Base-by-base conservation (phyloP, 2,888 invertebrate genomes). In the Agrochola lychnidis region DNA sequence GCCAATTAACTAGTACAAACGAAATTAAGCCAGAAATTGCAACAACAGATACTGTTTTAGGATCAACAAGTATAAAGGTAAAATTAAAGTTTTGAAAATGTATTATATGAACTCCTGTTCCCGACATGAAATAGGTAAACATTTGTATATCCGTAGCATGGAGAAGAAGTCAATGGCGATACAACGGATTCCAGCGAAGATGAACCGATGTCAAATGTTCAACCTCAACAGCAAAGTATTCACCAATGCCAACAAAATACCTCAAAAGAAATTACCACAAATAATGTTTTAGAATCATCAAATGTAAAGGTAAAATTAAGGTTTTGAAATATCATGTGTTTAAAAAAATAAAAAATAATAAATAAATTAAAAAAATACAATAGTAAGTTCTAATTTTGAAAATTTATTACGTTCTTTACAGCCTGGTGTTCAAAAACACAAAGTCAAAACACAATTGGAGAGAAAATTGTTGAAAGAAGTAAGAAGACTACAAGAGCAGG, bases 381-480 rank as follows among this genome's bases (percentile, higher is more conserved):
- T 30, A 42, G 10, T 42, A 30, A 10, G 14, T 70, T 16, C 2
- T 69, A 25, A 25, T 40, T 40, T 25, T 66, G 2, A 22, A 16
- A 48, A 48, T 36, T 12, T 7, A 25, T 48, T 9, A n/a, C 12
- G 3, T 51, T 57, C 0, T 63, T 66, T 0, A 36, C 79, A 78
- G 79, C 14, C 71, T 22, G 45, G 70, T 19, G 25, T 66, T 3
- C 42, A 61, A 78, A 57, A 64, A n/a, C 3, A 59, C 22, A 67
- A 59, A 40, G 14, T 51, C 25, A 64, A 14, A 48, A 79, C 73
- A 40, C 2, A 19, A 57, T 36, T 68, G 6, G 79, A 79, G 30
- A 79, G 16, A n/a, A 74, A 42, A 59, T 69, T 80, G 59, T 40
- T 61, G 4, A 19, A 56, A 22, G 59, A 80, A 74, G 59, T 79